Evolutionary conservation across 2,888 invertebrate genomes (phyloP).

Genomic region (Eremobia ochroleuca): DNA sequence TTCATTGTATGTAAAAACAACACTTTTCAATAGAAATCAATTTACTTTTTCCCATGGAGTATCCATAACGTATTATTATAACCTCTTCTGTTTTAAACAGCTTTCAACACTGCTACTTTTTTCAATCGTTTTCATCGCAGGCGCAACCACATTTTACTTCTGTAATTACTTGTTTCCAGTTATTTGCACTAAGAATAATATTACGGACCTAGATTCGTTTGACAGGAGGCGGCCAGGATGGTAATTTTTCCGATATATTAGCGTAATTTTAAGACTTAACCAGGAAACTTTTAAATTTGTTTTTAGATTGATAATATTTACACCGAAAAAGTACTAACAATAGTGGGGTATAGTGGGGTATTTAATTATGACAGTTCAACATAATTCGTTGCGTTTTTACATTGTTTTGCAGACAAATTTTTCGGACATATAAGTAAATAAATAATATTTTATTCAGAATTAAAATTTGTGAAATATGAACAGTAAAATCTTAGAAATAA

Average conservation of each 20-base stretch:
- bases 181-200: slow-evolving; percentile 44
- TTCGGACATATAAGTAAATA: too few relatives aligned
- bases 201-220: slow-evolving; percentile 22
- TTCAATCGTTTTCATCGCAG: slow-evolving; percentile 43
- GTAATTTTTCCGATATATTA: neutral
- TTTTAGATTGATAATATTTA: neutral
- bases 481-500: too few relatives aligned
- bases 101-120: slow-evolving; percentile 53
- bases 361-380: too few relatives aligned
- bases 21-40: slow-evolving; percentile 52
- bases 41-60: slow-evolving; percentile 52
- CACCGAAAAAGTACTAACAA: neutral
- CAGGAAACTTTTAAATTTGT: neutral
- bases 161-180: slow-evolving; percentile 59
- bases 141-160: slow-evolving; percentile 44
- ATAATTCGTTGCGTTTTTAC: too few relatives aligned
- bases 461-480: too few relatives aligned
- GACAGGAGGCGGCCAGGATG: slow-evolving; percentile 12
- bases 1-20: slow-evolving; percentile 34
- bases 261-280: neutral
- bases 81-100: slow-evolving; percentile 47
- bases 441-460: too few relatives aligned
- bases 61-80: slow-evolving; percentile 54
- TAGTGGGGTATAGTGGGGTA: too few relatives aligned
- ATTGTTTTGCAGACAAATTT: too few relatives aligned